Conservation (phyloP, 2,797 vertebrate genomes). For the Phalanger gymnotis region DNA sequence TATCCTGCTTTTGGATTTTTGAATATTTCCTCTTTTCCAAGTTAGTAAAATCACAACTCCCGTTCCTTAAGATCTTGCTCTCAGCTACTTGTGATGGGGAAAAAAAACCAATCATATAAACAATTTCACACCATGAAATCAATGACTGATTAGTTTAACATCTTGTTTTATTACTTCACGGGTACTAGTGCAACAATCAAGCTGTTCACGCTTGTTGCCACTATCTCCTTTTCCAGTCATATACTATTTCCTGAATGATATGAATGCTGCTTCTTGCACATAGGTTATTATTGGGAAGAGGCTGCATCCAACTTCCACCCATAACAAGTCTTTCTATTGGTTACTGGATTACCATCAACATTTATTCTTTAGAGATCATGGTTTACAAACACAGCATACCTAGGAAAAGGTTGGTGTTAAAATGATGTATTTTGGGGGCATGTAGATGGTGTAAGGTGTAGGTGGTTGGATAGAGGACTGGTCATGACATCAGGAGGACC, state of each 20-base stretch:
- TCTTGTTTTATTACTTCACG: too few relatives aligned
- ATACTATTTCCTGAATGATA: neutral
- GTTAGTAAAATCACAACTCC: neutral
- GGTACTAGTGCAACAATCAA: too few relatives aligned
- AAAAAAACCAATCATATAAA: too few relatives aligned
- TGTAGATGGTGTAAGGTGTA: too few relatives aligned
- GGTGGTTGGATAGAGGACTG: neutral
- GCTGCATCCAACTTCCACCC: neutral
- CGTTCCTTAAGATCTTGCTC: too few relatives aligned
- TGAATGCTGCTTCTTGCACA: neutral
- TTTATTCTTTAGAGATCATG: neutral
- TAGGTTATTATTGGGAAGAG: neutral
- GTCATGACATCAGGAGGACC: neutral
- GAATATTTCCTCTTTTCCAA: neutral
- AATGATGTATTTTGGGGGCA: neutral
- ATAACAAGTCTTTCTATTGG: too few relatives aligned
- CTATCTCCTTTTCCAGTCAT: neutral
- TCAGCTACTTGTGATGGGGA: too few relatives aligned
- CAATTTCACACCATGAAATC: too few relatives aligned
- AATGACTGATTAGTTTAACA: too few relatives aligned
- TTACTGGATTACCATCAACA: neutral
- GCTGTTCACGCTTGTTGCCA: neutral
- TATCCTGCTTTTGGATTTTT: constrained; percentile 19
- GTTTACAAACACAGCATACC: neutral
- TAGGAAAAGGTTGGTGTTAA: neutral